Conservation (phyloP, 2,113 vertebrate genomes). For the Phoenicopterus ruber region DNA sequence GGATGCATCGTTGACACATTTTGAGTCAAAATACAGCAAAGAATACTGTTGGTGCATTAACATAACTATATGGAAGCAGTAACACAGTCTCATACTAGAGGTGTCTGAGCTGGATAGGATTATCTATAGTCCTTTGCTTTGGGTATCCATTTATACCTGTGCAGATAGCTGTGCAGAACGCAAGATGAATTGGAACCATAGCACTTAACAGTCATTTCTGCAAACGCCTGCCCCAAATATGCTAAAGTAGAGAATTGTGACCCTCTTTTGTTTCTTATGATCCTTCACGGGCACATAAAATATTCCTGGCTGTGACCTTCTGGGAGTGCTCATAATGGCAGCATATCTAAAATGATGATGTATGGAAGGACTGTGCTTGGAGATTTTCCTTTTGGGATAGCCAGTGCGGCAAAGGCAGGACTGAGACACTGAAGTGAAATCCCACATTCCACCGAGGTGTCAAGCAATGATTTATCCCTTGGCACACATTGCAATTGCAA, state of each 20-base stretch:
- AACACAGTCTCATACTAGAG: neutral
- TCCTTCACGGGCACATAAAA: neutral
- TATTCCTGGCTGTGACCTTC: neutral
- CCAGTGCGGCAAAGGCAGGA: neutral
- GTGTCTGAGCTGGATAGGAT: neutral
- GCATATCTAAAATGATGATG: neutral
- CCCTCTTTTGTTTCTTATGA: neutral
- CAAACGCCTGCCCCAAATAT: neutral
- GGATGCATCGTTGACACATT: neutral
- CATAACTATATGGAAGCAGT: neutral
- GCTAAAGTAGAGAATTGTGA: neutral
- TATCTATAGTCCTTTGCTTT: neutral
- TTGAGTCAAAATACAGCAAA: neutral
- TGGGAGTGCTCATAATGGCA: neutral
- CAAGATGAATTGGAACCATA: neutral
- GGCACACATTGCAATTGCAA: neutral
- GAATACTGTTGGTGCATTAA: neutral
- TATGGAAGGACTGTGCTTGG: neutral
- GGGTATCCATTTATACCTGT: neutral
- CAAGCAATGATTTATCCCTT: neutral
- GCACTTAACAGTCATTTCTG: neutral
- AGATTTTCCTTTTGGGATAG: neutral
- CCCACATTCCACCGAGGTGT: neutral
- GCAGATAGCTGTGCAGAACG: neutral
- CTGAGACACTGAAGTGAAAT: neutral